Base-by-base conservation (phyloP, 2,113 vertebrate species). In the Phycodurus eques region DNA sequence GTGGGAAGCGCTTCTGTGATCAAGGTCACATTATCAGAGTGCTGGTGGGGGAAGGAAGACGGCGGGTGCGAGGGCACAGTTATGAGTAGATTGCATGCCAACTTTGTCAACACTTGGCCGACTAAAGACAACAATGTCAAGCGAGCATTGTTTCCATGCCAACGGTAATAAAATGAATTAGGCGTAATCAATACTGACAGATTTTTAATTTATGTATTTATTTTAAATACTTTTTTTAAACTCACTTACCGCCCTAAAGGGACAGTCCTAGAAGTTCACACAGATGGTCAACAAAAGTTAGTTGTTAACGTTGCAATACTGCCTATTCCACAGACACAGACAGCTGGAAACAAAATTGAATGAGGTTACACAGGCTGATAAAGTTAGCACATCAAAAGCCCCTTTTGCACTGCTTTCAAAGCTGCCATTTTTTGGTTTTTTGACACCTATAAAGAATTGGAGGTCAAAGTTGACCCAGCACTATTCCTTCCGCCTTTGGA, bases 11-110 rank as follows among this genome's bases (percentile, higher is more conserved):
- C 77, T 39, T 75, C 80, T 87, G 76, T 83, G 83, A 90, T 90
- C 85, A 90, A 90, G 90, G 88, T 92, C 88, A 89, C 82, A 87
- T 88, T 90, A 88, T 89, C 84, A 80, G 70, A 76, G 76, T 70
- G 54, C 43, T 63, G 22, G 54, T 63, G 20, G 73, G 61, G 73
- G 14, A 20, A 59, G 46, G 47, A 43, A 59, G 67, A 78, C 51
- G 17, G 73, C 20, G 51, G 59, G 71, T 64, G 71, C 54, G 56
- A 33, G 73, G 62, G 56, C 51, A 53, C 39, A 75, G 57, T 68
- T 47, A 66, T 70, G 70, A 80, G 70, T 74, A 61, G 71, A 80
- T n/a, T 70, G 56, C 78, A 83, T 79, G 76, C 65, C 35, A 80
- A 43, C 69, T 49, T 20, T 31, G 49, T 53, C 56, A 74, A 69